Evolutionary conservation across 2,797 vertebrate genomes (phyloP), one percentile per base, ranked within the genome.

Genomic region (Periparus ater): DNA sequence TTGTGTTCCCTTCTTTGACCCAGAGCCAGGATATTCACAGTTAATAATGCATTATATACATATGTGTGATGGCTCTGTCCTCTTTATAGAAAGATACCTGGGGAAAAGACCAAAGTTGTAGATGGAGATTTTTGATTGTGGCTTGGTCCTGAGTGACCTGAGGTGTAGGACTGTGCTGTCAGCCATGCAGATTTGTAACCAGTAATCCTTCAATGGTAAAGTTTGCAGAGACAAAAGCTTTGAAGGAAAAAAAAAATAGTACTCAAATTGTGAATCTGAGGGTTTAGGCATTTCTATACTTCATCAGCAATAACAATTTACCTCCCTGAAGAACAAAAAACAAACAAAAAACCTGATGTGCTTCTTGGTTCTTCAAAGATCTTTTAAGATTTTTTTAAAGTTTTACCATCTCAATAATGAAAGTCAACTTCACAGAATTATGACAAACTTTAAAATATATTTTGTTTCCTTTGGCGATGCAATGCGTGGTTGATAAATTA

Each of bases 401-500:
- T 54, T n/a, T 85, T 84, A 21, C n/a, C 44, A 13, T 91, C 73
- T 70, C 81, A 81, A 81, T 89, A 90, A 40, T 3, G 6, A 70
- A 92, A 88, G 38, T 22, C 13, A 13, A 51, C 36, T 90, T 85
- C 54, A 40, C 8, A 9, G 44, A 92, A 94, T 90, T 90, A 86
- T 47, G 90, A 58, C 57, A 92, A 84, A 88, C 88, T 75, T 36
- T 3, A 93, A 84, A 91, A 73, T 71, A 40, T 32, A 8, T 36
- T 91, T 92, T 93, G 50, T 89, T 89, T 95, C 92, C 83, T 89
- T 72, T 95, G 91, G 82, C 94, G 91, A 54, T 48, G 51, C 34
- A 89, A 22, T 67, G 50, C n/a, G 73, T 77, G 42, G 42, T 78
- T 97, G 75, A 85, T 90, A 94, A 94, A 96, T 97, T 95, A 94